Evolutionary conservation across 2,888 invertebrate species (phyloP).

Genomic region (Drosophila paracracens): DNA sequence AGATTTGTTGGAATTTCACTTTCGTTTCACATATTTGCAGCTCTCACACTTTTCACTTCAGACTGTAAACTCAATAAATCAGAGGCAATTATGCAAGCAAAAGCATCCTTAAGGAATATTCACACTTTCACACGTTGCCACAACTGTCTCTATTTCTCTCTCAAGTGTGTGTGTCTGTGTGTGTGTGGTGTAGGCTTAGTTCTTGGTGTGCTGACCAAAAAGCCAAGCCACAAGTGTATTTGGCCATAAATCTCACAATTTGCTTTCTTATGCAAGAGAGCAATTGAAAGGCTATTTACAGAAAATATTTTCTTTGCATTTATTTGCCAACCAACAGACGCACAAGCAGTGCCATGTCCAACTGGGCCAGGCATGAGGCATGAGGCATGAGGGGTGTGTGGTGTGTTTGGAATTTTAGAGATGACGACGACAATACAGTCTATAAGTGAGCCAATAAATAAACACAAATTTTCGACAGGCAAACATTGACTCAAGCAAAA

Average conservation of each 20-base stretch:
- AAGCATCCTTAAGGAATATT: constrained; percentile 79
- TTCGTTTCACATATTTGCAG: constrained; percentile 50
- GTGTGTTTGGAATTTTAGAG: constrained; percentile 9
- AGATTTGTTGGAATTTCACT: constrained; percentile 52
- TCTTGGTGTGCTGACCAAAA: constrained; percentile 49
- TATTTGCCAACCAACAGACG: constrained; percentile 62
- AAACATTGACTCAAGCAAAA: constrained; percentile 79
- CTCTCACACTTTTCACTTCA: constrained; percentile 33
- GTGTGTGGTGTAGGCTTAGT: constrained; percentile 15
- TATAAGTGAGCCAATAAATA: constrained; percentile 77
- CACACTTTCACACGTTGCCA: constrained; percentile 75
- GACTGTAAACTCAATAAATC: constrained; percentile 70
- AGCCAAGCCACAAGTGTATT: constrained; percentile 77
- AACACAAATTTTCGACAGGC: constrained; percentile 73
- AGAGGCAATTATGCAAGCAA: constrained; percentile 75
- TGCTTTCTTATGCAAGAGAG: constrained; percentile 70
- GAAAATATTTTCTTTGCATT: constrained; percentile 77
- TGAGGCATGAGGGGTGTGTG: background rate
- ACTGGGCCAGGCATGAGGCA: background rate
- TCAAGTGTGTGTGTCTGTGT: background rate
- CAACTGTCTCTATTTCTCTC: constrained; percentile 28
- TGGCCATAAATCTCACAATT: constrained; percentile 71
- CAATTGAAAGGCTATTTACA: constrained; percentile 69
- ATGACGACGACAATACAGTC: constrained; percentile 26
- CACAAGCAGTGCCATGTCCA: constrained; percentile 36